Percentiles rank a stretch among this genome's conserved stretches.
Evolutionary conservation across 2,888 invertebrate genomes (phyloP).

Genomic region (Phortica magna): DNA sequence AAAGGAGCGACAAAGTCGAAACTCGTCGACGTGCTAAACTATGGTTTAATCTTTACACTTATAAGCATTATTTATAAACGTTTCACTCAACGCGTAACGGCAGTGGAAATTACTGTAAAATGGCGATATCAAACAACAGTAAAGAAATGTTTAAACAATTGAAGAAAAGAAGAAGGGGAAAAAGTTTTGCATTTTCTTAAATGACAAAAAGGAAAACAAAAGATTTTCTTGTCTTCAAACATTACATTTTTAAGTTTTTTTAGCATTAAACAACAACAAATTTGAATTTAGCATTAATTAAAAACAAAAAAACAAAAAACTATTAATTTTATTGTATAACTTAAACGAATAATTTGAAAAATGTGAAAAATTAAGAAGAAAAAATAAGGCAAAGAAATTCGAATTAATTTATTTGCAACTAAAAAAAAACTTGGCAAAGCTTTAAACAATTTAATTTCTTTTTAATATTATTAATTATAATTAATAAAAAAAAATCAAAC

Average conservation of each 20-base stretch:
- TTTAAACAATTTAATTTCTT: constrained; percentile 72
- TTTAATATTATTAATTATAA: constrained; percentile 32
- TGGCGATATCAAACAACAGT: too few relatives aligned
- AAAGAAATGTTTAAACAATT: too few relatives aligned
- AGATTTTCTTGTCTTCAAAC: background rate
- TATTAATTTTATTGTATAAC: constrained; percentile 32
- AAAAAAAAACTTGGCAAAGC: constrained; percentile 72
- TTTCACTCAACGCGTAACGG: constrained; percentile 48
- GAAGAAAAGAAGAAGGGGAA: too few relatives aligned
- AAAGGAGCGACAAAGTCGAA: constrained; percentile 60
- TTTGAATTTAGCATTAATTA: constrained; percentile 29
- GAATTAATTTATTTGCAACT: constrained; percentile 35
- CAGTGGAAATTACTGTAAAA: constrained; percentile 46
- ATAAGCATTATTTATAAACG: too few relatives aligned
- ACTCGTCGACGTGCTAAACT: too few relatives aligned
- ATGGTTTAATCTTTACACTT: too few relatives aligned
- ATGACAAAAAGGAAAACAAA: too few relatives aligned
- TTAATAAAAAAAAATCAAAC: constrained; percentile 5
- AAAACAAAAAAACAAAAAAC: constrained; percentile 22
- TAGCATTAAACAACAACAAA: background rate
- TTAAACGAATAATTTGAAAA: constrained; percentile 52
- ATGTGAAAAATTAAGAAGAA: constrained; percentile 20
- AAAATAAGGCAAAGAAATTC: constrained; percentile 35
- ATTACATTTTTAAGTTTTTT: background rate
- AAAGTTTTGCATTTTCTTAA: too few relatives aligned